Evolutionary conservation across 1,140 invertebrate species (phyloP), one percentile per base, ranked within the genome.

Genomic region (Panagrolaimus sp.): DNA sequence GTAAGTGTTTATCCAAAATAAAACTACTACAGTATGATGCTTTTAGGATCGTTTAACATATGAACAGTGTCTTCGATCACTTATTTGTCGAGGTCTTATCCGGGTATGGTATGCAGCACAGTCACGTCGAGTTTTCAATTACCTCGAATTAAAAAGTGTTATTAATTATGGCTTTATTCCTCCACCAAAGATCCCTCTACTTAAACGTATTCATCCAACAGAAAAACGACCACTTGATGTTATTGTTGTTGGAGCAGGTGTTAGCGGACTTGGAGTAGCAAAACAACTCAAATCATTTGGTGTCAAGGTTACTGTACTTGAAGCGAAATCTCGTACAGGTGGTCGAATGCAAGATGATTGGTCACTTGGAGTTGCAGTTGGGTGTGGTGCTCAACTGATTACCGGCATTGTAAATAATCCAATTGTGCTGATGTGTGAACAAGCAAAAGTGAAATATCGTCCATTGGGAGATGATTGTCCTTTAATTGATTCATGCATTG

Each of bases 331-430:
- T 45, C 61, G 79, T 16, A 72, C 85, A 23, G 86, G 86, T 38
- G 86, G 86, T 0, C 74, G 86, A 31, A 80, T 87, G 16, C 74
- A 72, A 47, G 85, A 86, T 66, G 82, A 84, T 53, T 63, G 72
- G 16, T 71, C 69, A 8, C 51, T 81, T 4, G 83, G 83, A 7
- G 69, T 78, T 14, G 76, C 76, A 67, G 77, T 85, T 9, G 84
- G 83, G 11, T 77, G 76, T 66, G 85, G 85, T 25, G 83, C 84
- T 25, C 83, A 85, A 65, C 74, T 85, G 13, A 63, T 86, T 23
- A 82, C 81, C 27, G 85, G 86, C 5, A 79, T 81, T 62, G 72
- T 81, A 43, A 87, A 87, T 75, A 87, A 86, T 74, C 86, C 86
- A 4, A 76, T 87, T 16, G 78, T 83, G 44, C 69, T 86, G 0